Evolutionary conservation across 2,888 invertebrate genomes (phyloP), one percentile per base, ranked within the genome.

Genomic region (Hydrotaea cyrtoneurina): DNA sequence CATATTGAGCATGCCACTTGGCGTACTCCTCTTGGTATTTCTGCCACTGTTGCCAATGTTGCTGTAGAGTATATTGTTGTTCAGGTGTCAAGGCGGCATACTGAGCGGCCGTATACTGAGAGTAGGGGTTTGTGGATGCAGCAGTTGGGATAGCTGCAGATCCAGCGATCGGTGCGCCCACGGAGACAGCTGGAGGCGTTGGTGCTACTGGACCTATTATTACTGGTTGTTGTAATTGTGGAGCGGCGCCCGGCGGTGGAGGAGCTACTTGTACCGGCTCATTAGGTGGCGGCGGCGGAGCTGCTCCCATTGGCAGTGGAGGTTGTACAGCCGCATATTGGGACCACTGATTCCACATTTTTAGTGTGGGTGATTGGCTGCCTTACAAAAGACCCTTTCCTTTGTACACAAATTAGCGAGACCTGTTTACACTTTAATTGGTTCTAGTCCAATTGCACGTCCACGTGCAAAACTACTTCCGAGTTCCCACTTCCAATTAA

Each of bases 1-100:
- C 92, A 84, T 92, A 92, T 82, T 92, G 92, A 1, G 92, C 92
- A 87, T 92, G 91, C 92, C 92, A 92, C 71, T 91, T 91, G 8
- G 92, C 92, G 77, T 92, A 92, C 78, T 92, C 92, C 43, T 91
- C 90, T 36, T 92, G 92, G 86, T 92, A 92, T 0, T 90, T 90
- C 84, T 92, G 92, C 92, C 92, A 92, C 87, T 92, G 92, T 81
- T 92, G 92, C 92, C 92, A 92, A 86, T 92, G 92, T 78, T 92
- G 92, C 74, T 92, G 92, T 43, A 92, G 86, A 0, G 92, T 92
- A 76, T 88, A 92, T 83, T 92, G 92, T 76, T 92, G 92, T 43
- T 92, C 92, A 0, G 91, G 89, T 5, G 91, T 89, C 88, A 92
- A 88, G 0, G 91, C 91, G 10, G 92, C 91, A 76, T 90, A 92